These are phyloP conservation scores for Patella depressa DNA, from an alignment of 2,888 invertebrate genomes.

Conservation along the genomic window DNA sequence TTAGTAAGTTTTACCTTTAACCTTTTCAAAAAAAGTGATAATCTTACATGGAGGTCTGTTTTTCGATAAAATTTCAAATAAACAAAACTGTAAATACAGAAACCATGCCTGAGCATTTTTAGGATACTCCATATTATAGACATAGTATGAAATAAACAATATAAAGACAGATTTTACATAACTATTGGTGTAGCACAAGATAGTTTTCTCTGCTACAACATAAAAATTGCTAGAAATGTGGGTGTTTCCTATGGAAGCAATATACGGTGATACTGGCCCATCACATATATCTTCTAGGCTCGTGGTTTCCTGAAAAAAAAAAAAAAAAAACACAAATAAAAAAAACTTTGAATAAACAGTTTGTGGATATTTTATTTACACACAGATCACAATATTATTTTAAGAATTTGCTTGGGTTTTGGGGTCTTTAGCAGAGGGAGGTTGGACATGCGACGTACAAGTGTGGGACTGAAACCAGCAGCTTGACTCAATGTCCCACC, in stretches of 20 bases:
- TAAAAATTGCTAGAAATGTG: neutral
- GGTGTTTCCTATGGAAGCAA: neutral
- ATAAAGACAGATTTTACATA: neutral
- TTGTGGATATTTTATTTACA: neutral
- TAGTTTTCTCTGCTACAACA: neutral
- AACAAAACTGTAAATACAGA: slow-evolving; percentile 4
- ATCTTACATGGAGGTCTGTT: neutral
- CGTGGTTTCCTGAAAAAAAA: neutral
- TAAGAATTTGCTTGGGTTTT: neutral
- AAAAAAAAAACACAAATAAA: no score
- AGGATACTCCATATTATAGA: neutral
- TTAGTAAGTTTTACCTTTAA: no score
- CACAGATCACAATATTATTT: neutral
- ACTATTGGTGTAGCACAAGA: neutral
- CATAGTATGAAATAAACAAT: neutral
- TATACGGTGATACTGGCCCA: slow-evolving; percentile 1
- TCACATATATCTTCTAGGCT: neutral
- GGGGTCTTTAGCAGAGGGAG: neutral
- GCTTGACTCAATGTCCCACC: no score
- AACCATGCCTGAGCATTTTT: neutral
- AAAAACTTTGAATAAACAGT: no score
- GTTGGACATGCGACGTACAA: no score
- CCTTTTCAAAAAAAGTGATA: neutral
- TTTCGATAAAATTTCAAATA: neutral
- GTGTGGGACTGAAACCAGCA: no score